These are phyloP conservation scores for Dolichotis patagonum DNA, from an alignment of 2,113 vertebrate species.

Conservation along the genomic window DNA sequence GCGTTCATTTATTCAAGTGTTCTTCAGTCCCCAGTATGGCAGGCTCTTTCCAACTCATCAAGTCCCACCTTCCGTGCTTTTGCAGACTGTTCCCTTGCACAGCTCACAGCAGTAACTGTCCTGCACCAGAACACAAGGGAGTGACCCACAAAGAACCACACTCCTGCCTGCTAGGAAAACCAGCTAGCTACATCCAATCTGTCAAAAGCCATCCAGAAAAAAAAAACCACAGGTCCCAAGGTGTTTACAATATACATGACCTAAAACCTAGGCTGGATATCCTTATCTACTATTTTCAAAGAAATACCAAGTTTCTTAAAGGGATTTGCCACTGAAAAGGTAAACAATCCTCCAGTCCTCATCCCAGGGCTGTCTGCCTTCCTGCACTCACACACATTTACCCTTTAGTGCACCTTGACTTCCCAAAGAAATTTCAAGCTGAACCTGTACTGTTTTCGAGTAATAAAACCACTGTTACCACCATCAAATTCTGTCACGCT, in stretches of 20 bases:
- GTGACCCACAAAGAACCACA: background rate
- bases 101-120: background rate
- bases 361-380: background rate
- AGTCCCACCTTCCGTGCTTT: background rate
- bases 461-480: background rate
- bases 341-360: background rate
- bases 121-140: background rate
- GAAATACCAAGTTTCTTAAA: background rate
- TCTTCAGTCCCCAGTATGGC: background rate
- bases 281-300: slow-evolving; percentile 28
- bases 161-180: background rate
- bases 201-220: too few species aligned
- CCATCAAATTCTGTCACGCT: background rate
- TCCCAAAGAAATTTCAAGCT: slow-evolving; percentile 17
- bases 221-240: background rate
- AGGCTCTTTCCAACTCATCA: background rate
- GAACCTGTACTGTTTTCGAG: background rate
- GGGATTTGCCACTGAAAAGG: background rate
- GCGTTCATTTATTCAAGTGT: background rate
- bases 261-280: background rate
- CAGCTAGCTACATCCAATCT: background rate
- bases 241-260: background rate
- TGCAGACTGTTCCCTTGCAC: background rate
- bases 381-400: background rate
- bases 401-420: background rate